phyloP scores from a whole-genome alignment of 1,140 invertebrate species.

The Macrobrachium nipponense region DNA sequence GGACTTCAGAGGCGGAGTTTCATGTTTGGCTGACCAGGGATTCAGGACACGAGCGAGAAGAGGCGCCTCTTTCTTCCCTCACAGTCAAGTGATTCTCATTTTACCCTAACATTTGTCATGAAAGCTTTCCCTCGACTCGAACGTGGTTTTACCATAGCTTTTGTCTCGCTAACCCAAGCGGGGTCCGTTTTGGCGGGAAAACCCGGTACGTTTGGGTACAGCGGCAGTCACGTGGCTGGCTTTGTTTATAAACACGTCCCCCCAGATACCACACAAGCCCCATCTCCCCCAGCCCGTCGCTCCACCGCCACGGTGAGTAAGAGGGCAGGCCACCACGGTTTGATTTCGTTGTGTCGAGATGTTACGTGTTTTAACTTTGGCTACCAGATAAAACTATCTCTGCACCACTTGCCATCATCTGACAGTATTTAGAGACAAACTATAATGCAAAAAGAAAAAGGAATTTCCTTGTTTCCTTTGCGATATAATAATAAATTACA shows the following conservation, averaged over 20 bases:
- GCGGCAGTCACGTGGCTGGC: slow-evolving; percentile 49
- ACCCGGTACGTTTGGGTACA: slow-evolving; percentile 32
- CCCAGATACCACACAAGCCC: background rate
- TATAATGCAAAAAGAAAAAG: background rate
- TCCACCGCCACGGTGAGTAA: slow-evolving; percentile 16
- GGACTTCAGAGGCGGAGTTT: too few relatives aligned
- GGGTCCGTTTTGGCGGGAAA: background rate
- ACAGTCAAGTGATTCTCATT: too few relatives aligned
- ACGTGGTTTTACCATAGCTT: too few relatives aligned
- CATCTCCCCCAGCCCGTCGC: background rate
- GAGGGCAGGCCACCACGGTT: slow-evolving; percentile 45
- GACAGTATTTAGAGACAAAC: background rate
- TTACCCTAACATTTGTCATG: too few relatives aligned
- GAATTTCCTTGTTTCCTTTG: background rate
- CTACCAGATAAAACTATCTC: too few relatives aligned
- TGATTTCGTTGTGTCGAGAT: background rate
- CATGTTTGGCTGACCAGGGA: too few relatives aligned
- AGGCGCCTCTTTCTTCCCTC: too few relatives aligned
- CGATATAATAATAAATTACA: background rate
- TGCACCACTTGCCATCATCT: background rate
- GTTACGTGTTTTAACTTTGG: background rate
- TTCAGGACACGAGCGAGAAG: too few relatives aligned
- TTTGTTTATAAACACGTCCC: slow-evolving; percentile 59
- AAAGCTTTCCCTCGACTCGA: too few relatives aligned
- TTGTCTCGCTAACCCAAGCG: too few relatives aligned